Conservation (phyloP, 2,113 vertebrate genomes). For the Canis aureus region DNA sequence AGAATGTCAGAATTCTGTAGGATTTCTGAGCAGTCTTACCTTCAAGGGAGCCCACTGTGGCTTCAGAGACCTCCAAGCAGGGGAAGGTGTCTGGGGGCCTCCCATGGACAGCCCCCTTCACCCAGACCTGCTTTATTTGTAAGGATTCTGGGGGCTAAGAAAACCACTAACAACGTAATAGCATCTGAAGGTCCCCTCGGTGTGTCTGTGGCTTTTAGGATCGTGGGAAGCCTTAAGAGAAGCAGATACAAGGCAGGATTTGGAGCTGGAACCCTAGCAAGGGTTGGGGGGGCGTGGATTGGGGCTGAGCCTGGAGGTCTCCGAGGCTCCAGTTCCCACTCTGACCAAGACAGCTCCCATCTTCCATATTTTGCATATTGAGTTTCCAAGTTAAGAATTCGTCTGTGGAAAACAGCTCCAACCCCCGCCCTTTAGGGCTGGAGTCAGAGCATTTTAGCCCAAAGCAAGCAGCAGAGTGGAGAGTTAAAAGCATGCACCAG, state of each 20-base stretch:
- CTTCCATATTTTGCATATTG: background rate
- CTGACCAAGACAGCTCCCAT: accelerated
- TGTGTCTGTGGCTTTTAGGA: background rate
- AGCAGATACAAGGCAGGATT: background rate
- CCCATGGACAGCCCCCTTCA: no score
- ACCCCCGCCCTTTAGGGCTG: background rate
- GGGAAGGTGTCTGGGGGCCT: no score
- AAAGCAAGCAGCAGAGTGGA: background rate
- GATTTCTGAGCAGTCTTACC: background rate
- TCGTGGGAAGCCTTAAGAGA: background rate
- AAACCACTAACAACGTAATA: background rate
- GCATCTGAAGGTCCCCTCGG: background rate
- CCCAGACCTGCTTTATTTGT: background rate
- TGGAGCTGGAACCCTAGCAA: accelerated
- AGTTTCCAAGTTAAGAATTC: background rate
- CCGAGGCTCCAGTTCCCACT: background rate
- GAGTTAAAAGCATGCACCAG: background rate
- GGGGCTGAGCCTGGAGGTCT: background rate
- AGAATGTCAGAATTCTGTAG: background rate
- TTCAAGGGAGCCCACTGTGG: background rate
- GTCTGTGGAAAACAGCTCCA: background rate
- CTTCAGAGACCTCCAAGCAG: background rate
- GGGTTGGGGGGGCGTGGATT: accelerated
- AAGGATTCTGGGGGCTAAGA: background rate
- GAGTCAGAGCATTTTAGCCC: background rate